Evolutionary conservation across 2,888 invertebrate species (phyloP).

Genomic region (Vandiemenella viatica): DNA sequence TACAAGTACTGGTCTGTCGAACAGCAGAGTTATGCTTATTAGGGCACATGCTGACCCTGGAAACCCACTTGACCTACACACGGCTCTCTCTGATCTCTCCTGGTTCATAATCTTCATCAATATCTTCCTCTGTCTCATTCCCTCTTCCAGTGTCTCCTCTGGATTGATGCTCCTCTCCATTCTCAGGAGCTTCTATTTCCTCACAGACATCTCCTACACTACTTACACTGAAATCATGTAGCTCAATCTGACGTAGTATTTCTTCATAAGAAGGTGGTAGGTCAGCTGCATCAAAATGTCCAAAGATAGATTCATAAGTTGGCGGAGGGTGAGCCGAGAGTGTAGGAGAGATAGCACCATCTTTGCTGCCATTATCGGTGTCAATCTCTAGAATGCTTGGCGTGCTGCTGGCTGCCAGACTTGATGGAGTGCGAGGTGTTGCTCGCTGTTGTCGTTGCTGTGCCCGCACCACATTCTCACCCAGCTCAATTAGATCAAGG

Average conservation of each 20-base stretch:
- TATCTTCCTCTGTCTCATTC: background rate
- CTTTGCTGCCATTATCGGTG: constrained; percentile 36
- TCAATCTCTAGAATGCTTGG: constrained; percentile 28
- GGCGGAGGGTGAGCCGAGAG: constrained; percentile 33
- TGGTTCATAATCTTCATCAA: constrained; percentile 12
- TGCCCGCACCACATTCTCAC: constrained; percentile 34
- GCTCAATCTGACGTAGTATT: constrained; percentile 12
- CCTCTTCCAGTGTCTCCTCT: background rate
- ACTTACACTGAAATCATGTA: constrained; percentile 3
- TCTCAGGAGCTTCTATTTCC: constrained; percentile 20
- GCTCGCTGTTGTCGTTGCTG: constrained; percentile 24
- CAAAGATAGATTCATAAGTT: constrained; percentile 37
- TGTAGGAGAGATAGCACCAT: constrained; percentile 32
- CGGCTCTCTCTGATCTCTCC: constrained; percentile 20
- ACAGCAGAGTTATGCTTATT: too few species aligned
- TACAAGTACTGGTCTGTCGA: too few species aligned
- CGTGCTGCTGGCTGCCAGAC: constrained; percentile 23
- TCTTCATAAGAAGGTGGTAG: constrained; percentile 18
- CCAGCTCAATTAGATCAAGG: constrained; percentile 35
- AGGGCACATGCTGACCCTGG: too few species aligned
- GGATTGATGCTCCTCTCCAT: constrained; percentile 12
- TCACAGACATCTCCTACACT: background rate
- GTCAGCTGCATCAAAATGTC: constrained; percentile 17
- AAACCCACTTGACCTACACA: constrained; percentile 17
- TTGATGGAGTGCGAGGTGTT: constrained; percentile 6